phyloP scores from a whole-genome alignment of 2,113 vertebrate species.

The Hyperopisus bebe region DNA sequence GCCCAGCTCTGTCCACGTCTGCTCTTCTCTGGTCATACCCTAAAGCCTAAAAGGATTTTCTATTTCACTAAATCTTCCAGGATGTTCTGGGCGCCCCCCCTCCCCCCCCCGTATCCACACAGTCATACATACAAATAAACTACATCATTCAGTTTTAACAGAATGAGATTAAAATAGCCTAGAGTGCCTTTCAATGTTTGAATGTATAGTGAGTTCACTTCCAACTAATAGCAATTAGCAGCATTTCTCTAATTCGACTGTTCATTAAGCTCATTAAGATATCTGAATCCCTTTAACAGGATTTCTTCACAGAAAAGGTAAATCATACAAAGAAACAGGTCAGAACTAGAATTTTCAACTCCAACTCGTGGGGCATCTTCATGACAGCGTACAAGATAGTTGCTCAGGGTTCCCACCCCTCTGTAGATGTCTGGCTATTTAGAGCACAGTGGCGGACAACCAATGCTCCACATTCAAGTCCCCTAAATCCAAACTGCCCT shows the following conservation, averaged over 20 bases:
- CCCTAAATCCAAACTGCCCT: background rate
- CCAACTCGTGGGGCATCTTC: background rate
- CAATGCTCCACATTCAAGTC: background rate
- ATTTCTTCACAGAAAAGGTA: background rate
- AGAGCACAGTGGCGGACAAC: background rate
- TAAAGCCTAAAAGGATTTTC: slow-evolving; percentile 34
- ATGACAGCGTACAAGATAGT: background rate
- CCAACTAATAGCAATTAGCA: background rate
- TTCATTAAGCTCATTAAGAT: background rate
- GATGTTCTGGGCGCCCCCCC: background rate
- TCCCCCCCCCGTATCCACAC: background rate
- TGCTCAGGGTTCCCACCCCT: background rate
- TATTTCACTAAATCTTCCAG: slow-evolving; percentile 22
- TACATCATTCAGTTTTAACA: background rate
- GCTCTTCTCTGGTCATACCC: slow-evolving; percentile 24
- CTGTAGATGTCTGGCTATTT: background rate
- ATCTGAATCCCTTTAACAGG: background rate
- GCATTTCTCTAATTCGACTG: background rate
- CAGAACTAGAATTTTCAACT: background rate
- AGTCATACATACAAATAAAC: background rate
- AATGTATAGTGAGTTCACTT: background rate
- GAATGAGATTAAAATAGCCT: background rate
- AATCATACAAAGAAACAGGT: background rate
- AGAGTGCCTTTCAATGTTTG: background rate
- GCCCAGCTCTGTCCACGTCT: slow-evolving; percentile 23